phyloP scores from a whole-genome alignment of 2,888 invertebrate genomes.

The Balanococcus diminutus region DNA sequence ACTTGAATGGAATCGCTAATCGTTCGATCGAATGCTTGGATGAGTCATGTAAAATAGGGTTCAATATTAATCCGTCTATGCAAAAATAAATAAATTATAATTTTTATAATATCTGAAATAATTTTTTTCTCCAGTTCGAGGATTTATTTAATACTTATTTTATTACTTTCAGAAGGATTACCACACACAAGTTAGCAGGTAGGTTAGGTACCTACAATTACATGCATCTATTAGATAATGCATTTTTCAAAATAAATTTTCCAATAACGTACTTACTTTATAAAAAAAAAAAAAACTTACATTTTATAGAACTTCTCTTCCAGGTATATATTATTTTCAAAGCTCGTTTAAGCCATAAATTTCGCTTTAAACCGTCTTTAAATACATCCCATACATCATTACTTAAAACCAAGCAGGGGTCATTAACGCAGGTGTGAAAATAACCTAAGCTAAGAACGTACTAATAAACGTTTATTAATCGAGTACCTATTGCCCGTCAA shows the following conservation, averaged over 20 bases:
- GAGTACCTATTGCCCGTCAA: neutral
- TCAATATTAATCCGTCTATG: too few species aligned
- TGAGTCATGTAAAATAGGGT: too few species aligned
- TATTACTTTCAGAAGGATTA: neutral
- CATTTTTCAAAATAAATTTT: neutral
- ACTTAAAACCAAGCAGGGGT: neutral
- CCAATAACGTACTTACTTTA: neutral
- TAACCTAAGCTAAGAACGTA: neutral
- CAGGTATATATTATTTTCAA: neutral
- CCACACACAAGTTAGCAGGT: neutral
- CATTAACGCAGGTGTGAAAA: neutral
- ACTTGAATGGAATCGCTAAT: neutral
- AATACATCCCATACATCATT: neutral
- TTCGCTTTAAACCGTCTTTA: neutral
- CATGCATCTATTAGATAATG: neutral
- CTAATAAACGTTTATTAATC: neutral
- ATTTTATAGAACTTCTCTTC: neutral
- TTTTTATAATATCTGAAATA: neutral
- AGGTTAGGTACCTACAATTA: neutral
- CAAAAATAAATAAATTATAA: neutral
- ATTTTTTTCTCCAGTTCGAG: neutral
- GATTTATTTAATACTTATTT: neutral
- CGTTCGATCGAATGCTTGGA: too few species aligned
- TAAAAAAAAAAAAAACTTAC: neutral
- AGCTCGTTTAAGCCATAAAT: neutral